phyloP scores from a whole-genome alignment of 2,888 invertebrate genomes.

The Xylophagus ater region DNA sequence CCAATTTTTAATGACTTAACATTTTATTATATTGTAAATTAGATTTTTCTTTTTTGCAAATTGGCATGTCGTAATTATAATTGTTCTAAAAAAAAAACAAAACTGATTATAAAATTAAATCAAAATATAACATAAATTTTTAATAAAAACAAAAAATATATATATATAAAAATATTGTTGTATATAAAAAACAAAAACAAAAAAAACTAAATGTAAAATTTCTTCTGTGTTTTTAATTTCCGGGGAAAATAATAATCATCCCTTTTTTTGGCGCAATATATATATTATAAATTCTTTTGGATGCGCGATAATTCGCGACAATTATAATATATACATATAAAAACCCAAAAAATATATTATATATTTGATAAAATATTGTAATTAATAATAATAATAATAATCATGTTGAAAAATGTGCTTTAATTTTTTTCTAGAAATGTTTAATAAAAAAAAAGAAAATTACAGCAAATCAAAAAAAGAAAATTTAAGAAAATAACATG shows the following conservation, averaged over 20 bases:
- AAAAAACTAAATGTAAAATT: background rate
- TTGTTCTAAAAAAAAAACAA: background rate
- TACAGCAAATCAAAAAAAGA: slow-evolving; percentile 1
- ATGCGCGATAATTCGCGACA: background rate
- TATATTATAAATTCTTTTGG: background rate
- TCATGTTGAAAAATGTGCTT: background rate
- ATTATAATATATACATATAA: background rate
- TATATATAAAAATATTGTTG: background rate
- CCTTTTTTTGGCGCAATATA: background rate
- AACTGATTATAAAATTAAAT: background rate
- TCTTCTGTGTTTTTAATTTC: background rate
- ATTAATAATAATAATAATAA: background rate
- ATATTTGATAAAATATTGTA: background rate
- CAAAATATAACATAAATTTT: background rate
- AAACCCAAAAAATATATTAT: background rate
- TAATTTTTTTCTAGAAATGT: no score
- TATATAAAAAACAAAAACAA: background rate
- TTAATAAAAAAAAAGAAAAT: slow-evolving; percentile 4
- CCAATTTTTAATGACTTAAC: no score
- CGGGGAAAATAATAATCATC: background rate
- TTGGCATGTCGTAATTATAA: background rate
- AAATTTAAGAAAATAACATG: slow-evolving; percentile 5
- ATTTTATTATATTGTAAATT: no score
- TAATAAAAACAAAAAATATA: background rate
- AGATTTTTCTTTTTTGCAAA: no score